These are phyloP conservation scores for Caranx ignobilis DNA, from an alignment of 2,113 vertebrate genomes.

Conservation along the genomic window DNA sequence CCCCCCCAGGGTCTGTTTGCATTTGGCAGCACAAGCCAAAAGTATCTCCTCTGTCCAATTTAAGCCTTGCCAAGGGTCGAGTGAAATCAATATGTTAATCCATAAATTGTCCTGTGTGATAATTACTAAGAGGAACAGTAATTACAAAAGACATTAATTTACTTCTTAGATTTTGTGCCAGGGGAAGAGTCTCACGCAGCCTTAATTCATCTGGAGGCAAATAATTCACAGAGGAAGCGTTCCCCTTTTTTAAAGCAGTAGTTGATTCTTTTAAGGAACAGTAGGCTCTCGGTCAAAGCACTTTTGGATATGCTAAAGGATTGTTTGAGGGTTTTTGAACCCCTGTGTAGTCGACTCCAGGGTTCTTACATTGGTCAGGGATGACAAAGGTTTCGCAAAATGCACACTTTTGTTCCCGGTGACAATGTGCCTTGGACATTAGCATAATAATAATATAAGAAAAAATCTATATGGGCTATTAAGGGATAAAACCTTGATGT, in stretches of 20 bases:
- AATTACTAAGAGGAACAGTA: slow-evolving; percentile 82
- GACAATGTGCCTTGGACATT: slow-evolving; percentile 72
- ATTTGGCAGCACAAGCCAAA: slow-evolving; percentile 72
- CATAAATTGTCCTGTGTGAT: slow-evolving; percentile 83
- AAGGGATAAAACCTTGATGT: slow-evolving; percentile 71
- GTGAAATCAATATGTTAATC: slow-evolving; percentile 85
- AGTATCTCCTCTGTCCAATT: slow-evolving; percentile 72
- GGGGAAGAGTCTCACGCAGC: slow-evolving; percentile 57
- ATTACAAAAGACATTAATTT: slow-evolving; percentile 86
- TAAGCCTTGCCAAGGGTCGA: slow-evolving; percentile 78
- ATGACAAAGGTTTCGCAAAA: slow-evolving; percentile 76
- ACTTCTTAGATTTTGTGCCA: slow-evolving; percentile 81
- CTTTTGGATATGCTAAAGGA: slow-evolving; percentile 59
- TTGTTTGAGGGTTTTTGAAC: slow-evolving; percentile 72
- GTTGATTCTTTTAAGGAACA: slow-evolving; percentile 67
- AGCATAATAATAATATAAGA: slow-evolving; percentile 78
- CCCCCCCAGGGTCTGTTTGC: slow-evolving; percentile 65
- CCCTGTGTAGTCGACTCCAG: slow-evolving; percentile 69
- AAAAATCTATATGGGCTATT: slow-evolving; percentile 70
- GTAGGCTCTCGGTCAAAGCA: slow-evolving; percentile 63
- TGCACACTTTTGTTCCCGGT: slow-evolving; percentile 71
- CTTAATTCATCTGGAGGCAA: slow-evolving; percentile 70
- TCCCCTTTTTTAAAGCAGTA: slow-evolving; percentile 37
- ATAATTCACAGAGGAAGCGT: slow-evolving; percentile 76
- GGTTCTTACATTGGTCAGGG: slow-evolving; percentile 70